A percentile compares a stretch with the other conserved stretches of the same genome.
Evolutionary conservation across 2,797 vertebrate genomes (phyloP).

Genomic region (Dicrostonyx torquatus): DNA sequence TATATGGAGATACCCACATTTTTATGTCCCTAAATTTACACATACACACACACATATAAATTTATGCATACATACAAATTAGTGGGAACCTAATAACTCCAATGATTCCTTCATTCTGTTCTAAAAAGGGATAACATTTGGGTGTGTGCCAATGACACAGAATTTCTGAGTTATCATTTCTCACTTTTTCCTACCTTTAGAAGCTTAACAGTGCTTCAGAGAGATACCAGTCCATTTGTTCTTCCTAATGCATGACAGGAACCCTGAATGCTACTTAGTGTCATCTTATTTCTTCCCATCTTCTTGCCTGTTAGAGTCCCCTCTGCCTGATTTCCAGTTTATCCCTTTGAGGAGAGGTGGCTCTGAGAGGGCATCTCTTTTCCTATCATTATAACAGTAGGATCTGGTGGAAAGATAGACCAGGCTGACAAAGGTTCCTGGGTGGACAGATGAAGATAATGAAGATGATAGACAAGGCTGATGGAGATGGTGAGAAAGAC

Average conservation of each 20-base stretch:
- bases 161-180: slow-evolving; percentile 16
- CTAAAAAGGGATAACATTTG: slow-evolving; percentile 11
- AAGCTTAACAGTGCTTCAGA: slow-evolving; percentile 42
- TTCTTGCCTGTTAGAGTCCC: slow-evolving; percentile 3
- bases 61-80: neutral
- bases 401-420: neutral
- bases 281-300: neutral
- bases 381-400: neutral
- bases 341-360: neutral
- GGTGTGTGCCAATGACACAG: neutral
- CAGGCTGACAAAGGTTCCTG: neutral
- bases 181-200: neutral
- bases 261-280: neutral
- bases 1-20: neutral
- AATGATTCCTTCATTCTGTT: neutral
- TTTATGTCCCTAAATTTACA: slow-evolving; percentile 3
- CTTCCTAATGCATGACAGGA: neutral
- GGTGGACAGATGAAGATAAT: no score
- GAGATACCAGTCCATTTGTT: neutral
- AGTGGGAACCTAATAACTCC: slow-evolving; percentile 16
- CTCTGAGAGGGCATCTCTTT: neutral
- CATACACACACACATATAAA: neutral
- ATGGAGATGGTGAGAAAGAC: neutral
- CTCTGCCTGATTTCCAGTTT: neutral
- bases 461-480: no score